These are phyloP conservation scores for Andrena bicolor DNA, from an alignment of 2,888 invertebrate genomes.

Conservation along the genomic window DNA sequence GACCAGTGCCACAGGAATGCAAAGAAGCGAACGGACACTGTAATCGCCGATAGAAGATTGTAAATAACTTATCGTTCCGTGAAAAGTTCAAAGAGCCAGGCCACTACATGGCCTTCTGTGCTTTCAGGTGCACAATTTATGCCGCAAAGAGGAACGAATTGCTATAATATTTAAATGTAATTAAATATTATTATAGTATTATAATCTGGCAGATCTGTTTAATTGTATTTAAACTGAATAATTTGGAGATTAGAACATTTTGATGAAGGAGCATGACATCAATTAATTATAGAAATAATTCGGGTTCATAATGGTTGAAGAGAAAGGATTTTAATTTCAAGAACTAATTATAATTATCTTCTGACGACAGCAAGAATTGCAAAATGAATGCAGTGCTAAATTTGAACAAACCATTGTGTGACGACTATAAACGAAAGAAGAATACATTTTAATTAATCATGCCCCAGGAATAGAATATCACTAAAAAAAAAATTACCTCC, in stretches of 20 bases:
- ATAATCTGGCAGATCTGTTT: neutral
- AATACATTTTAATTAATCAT: too few relatives aligned
- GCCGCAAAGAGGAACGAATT: neutral
- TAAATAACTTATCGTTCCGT: slow-evolving; percentile 4
- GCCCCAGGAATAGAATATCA: too few relatives aligned
- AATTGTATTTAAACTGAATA: neutral
- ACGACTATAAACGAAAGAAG: too few relatives aligned
- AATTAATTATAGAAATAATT: neutral
- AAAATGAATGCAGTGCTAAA: too few relatives aligned
- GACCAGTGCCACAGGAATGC: neutral
- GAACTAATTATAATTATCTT: too few relatives aligned
- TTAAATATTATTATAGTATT: neutral
- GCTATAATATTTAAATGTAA: neutral
- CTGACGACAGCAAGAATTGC: too few relatives aligned
- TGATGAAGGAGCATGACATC: neutral
- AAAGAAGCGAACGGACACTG: neutral
- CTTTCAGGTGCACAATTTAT: neutral
- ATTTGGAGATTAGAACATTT: neutral
- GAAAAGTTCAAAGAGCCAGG: neutral
- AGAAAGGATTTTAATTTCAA: neutral
- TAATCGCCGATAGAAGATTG: neutral
- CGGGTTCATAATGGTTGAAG: neutral
- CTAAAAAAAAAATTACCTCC: too few relatives aligned
- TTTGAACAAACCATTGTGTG: too few relatives aligned
- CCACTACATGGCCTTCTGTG: neutral